A percentile compares a stretch with the other conserved stretches of the same genome.
These are phyloP conservation scores for Melanotaenia pygmaea DNA, from an alignment of 2,797 vertebrate genomes.

Conservation along the genomic window DNA sequence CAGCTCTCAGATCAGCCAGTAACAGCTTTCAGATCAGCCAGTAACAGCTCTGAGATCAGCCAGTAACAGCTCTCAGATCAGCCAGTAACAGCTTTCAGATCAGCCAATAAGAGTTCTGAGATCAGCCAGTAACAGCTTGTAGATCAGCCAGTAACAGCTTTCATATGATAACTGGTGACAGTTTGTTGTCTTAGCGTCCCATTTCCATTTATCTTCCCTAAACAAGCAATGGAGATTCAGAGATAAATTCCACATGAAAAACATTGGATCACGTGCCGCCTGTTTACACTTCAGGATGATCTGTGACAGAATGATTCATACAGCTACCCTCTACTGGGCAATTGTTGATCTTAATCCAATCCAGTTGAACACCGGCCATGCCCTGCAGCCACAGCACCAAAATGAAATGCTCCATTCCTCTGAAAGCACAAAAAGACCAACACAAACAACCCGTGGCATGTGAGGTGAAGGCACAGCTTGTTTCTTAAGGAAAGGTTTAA, in stretches of 20 bases:
- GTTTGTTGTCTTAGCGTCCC: not conserved
- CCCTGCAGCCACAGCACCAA: conserved; percentile 46
- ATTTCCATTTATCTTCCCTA: not conserved
- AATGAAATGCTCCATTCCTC: conserved; percentile 54
- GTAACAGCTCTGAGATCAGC: too few species aligned
- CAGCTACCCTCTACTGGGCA: conserved; percentile 37
- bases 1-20: too few species aligned
- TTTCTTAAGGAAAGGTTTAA: not conserved
- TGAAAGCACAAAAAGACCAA: conserved; percentile 37
- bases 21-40: too few species aligned
- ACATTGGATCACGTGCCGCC: conserved; percentile 10
- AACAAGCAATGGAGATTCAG: conserved; percentile 1
- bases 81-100: too few species aligned
- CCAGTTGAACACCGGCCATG: conserved; percentile 54
- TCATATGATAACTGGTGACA: conserved; percentile 20
- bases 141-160: not conserved
- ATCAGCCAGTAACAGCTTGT: too few species aligned
- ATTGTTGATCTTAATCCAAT: conserved; percentile 60
- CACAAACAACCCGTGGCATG: conserved; percentile 24
- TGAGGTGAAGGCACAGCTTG: conserved; percentile 11
- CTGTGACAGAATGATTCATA: conserved; percentile 47
- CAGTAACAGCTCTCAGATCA: too few species aligned
- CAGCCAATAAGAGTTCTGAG: too few species aligned
- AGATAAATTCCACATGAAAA: not conserved
- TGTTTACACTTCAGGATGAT: conserved; percentile 28